Evolutionary conservation across 2,888 invertebrate genomes (phyloP).

Genomic region (Pycnomerus fuliginosus): DNA sequence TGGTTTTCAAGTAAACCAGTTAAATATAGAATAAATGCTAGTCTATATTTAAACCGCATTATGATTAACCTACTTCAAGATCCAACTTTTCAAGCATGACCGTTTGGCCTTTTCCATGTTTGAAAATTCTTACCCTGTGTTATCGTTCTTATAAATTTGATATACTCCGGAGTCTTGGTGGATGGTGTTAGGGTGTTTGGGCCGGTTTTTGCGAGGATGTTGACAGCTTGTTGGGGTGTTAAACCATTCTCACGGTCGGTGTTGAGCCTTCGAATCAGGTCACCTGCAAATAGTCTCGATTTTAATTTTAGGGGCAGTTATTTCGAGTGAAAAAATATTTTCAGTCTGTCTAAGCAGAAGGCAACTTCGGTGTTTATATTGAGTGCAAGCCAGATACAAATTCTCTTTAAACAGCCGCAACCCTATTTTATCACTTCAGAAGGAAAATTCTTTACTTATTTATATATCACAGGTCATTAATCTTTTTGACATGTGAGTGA

Average conservation of each 20-base stretch:
- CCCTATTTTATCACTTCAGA: too few species aligned
- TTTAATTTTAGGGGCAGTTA: too few species aligned
- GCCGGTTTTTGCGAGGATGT: conserved; percentile 62
- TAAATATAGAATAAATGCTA: conserved; percentile 18
- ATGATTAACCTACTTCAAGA: conserved; percentile 13
- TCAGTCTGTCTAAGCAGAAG: too few species aligned
- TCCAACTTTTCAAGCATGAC: conserved; percentile 1
- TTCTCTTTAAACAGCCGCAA: too few species aligned
- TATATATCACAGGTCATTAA: too few species aligned
- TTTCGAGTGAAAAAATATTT: too few species aligned
- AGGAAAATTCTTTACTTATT: too few species aligned
- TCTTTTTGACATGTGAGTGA: too few species aligned
- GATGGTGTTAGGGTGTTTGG: conserved; percentile 75
- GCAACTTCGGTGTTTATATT: too few species aligned
- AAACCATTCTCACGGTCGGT: conserved; percentile 59
- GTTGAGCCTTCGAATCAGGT: conserved; percentile 46
- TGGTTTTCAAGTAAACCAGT: conserved; percentile 14
- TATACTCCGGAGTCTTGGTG: conserved; percentile 68
- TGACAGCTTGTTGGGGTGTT: conserved; percentile 58
- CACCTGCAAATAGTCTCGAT: conserved; percentile 44
- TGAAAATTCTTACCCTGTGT: conserved; percentile 36
- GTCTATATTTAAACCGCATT: conserved; percentile 12
- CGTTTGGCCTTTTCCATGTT: not conserved
- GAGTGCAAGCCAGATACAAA: too few species aligned
- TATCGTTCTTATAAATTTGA: conserved; percentile 60